phyloP scores from a whole-genome alignment of 2,113 vertebrate genomes.

The Bubo bubo region DNA sequence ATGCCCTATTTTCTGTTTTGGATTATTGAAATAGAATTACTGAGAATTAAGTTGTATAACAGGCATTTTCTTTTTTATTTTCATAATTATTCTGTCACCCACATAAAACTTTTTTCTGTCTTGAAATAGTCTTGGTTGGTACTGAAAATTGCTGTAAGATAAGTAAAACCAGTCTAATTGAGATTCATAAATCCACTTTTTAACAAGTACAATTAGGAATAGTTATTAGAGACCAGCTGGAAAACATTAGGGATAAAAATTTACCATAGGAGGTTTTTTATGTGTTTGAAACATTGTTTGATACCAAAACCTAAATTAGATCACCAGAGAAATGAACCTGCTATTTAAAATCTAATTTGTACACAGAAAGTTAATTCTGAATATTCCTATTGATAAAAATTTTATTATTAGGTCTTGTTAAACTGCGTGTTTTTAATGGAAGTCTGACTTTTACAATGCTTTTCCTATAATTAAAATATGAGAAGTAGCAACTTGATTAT shows the following conservation, averaged over 20 bases:
- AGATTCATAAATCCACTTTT: slow-evolving; percentile 79
- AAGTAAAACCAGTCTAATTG: slow-evolving; percentile 71
- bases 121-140: slow-evolving; percentile 42
- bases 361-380: slow-evolving; percentile 62
- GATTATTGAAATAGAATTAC: slow-evolving; percentile 50
- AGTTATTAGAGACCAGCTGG: slow-evolving; percentile 75
- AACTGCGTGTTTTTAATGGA: slow-evolving; percentile 45
- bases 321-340: slow-evolving; percentile 60
- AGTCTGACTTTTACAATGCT: slow-evolving; percentile 41
- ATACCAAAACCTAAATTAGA: slow-evolving; percentile 63
- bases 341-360: slow-evolving; percentile 65
- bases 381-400: slow-evolving; percentile 66
- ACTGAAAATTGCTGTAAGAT: slow-evolving; percentile 43
- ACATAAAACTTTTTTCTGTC: slow-evolving; percentile 53
- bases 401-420: slow-evolving; percentile 58
- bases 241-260: slow-evolving; percentile 65
- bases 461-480: slow-evolving; percentile 65
- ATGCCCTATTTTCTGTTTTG: slow-evolving; percentile 28
- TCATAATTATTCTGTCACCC: slow-evolving; percentile 71
- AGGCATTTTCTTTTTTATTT: slow-evolving; percentile 67
- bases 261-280: slow-evolving; percentile 61
- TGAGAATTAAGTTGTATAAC: slow-evolving; percentile 46
- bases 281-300: slow-evolving; percentile 58
- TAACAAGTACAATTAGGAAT: slow-evolving; percentile 79
- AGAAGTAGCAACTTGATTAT: slow-evolving; percentile 42